Base-by-base conservation (phyloP, 2,797 vertebrate species). In the Australoheros facetus region DNA sequence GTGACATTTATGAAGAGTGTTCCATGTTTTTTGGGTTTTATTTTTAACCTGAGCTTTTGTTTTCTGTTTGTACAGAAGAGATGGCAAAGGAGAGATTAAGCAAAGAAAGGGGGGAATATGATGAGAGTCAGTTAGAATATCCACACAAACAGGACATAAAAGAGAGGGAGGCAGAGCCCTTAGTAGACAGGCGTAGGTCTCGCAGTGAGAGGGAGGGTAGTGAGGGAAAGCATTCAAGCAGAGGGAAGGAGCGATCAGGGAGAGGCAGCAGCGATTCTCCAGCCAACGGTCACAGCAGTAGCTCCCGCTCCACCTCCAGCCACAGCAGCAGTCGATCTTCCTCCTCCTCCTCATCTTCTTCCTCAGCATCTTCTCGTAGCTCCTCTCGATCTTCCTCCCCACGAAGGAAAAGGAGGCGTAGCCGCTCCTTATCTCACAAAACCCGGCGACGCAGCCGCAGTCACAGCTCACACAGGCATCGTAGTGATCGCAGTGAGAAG, bases 301-400 rank as follows among this genome's bases (percentile, higher is more conserved):
- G 94, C 78, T 98, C 97, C 81, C 97, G 94, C 89, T 97, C 96
- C 83, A 96, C 95, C 69, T 96, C 97, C 71, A 97, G 97, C 78
- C 93, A 90, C 73, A 98, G 97, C 93, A 98, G 97, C 93, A 97
- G 94, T 48, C 96, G 56, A 3, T 93, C 97, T 58, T 98, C 97
- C 60, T 98, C 97, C 32, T 97, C 97, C 0, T 97, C 97, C 0
- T 99, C 97, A 3, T 98, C 97, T 28, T 97, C 95, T 13, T 98
- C 98, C 85, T 97, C 98, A 30, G 95, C 94, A 26, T 98, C 97
- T 39, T 98, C 97, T 71, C 96, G 94, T 77, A 97, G 97, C 81
- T 98, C 98, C 75, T 98, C 97, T 1, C 96, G 91, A 78, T 98
- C 97, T 60, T 98, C 97, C 75, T 98, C 97, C 62, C 97, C 97